A percentile compares a stretch with the other conserved stretches of the same genome.
These are phyloP conservation scores for Dendrophyllia cribrosa DNA, from an alignment of 64 coral and sea anemone species.

Conservation along the genomic window DNA sequence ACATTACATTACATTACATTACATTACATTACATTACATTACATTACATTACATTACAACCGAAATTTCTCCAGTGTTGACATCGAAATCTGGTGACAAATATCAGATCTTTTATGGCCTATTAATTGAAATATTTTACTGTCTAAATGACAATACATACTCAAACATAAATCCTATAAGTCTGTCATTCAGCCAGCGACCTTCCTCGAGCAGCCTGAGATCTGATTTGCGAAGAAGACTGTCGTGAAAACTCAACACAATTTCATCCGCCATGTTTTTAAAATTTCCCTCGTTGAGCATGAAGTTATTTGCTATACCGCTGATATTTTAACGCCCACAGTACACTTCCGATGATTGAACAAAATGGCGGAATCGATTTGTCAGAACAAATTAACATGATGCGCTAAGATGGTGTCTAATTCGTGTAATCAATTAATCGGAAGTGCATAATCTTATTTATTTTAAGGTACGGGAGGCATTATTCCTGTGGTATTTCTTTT, in stretches of 20 bases:
- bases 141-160: conserved; percentile 45
- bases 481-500: not conserved
- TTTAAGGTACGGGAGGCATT: conserved; percentile 5
- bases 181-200: conserved; percentile 93
- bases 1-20: too few species aligned
- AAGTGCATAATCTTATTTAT: conserved; percentile 18
- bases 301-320: conserved; percentile 51
- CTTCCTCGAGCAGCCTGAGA: conserved; percentile 80
- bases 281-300: conserved; percentile 86
- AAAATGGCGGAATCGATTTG: conserved; percentile 84
- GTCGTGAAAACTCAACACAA: conserved; percentile 94
- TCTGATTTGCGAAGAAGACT: conserved; percentile 93
- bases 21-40: too few species aligned
- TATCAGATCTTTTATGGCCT: too few species aligned
- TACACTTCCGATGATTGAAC: conserved; percentile 29
- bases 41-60: too few species aligned
- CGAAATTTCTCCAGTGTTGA: too few species aligned
- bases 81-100: too few species aligned
- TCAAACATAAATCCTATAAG: conserved; percentile 97
- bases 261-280: conserved; percentile 78
- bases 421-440: conserved; percentile 35
- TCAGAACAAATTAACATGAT: conserved; percentile 32
- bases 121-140: too few species aligned
- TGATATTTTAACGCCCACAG: conserved; percentile 15
- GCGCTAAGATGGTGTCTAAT: not conserved